phyloP scores from a whole-genome alignment of 2,113 vertebrate genomes.

The Oncorhynchus clarkii region DNA sequence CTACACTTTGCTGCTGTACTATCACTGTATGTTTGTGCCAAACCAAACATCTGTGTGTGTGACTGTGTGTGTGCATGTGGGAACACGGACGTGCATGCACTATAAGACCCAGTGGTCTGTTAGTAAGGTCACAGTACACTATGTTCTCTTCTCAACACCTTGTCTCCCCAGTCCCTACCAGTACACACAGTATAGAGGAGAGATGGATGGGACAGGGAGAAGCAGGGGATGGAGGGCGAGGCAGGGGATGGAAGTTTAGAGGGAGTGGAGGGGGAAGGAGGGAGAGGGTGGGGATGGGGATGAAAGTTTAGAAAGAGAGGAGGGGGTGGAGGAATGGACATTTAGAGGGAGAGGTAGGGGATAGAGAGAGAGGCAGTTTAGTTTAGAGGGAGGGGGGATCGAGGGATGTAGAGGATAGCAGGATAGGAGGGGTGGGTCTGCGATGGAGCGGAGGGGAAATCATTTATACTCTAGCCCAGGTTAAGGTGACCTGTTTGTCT shows the following conservation, averaged over 20 bases:
- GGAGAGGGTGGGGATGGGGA: background rate
- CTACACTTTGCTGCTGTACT: background rate
- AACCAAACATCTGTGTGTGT: background rate
- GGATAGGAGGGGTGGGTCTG: conserved; percentile 38
- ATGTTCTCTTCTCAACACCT: conserved; percentile 27
- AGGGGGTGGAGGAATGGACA: background rate
- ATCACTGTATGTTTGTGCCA: background rate
- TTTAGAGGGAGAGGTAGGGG: background rate
- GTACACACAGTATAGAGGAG: background rate
- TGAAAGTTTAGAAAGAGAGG: background rate
- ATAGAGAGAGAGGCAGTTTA: background rate
- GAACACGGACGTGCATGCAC: conserved; percentile 60
- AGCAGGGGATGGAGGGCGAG: background rate
- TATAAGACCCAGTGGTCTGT: conserved; percentile 47
- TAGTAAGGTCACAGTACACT: conserved; percentile 58
- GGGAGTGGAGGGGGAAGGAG: background rate
- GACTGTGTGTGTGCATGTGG: conserved; percentile 3
- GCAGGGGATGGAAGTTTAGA: too few relatives aligned
- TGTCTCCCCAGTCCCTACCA: conserved; percentile 22
- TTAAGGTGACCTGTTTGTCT: conserved; percentile 72
- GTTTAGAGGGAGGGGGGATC: background rate
- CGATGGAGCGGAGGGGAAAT: conserved; percentile 41
- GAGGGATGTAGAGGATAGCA: background rate
- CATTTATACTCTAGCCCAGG: conserved; percentile 54
- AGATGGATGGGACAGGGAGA: conserved; percentile 5